Evolutionary conservation across 1,140 invertebrate genomes (phyloP), one percentile per base, ranked within the genome.

Genomic region (Hyposmocoma kahamanoa): DNA sequence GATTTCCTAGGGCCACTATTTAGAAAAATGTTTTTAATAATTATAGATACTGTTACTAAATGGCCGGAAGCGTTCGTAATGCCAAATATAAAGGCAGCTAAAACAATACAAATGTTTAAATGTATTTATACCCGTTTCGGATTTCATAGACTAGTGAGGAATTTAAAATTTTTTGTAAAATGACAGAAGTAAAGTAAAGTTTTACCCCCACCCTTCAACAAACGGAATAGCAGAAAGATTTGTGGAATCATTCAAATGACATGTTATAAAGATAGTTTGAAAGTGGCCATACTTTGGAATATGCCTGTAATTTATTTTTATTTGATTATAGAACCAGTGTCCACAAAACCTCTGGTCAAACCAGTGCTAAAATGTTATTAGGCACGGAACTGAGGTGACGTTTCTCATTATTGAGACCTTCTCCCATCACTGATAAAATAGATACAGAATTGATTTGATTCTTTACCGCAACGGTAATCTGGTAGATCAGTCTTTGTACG

Each of bases 221-320:
- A 76, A 78, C 49, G 72, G 72, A 0, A 57, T 61, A 8, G 70
- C 72, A 0, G 69, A 77, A 51, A 62, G 73, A 17, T 60, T 67
- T 47, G 61, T 73, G 0, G 63, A 61, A 47, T 64, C 57, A 15
- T 67, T 78, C 44, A 77, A 74, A 58, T 47, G 42, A 30, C 24
- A 42, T 45, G 18, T 59, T 6, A 48, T 38, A 55, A 47, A 72
- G 67, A 61, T 57, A 63, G 18, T 21, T n/a, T 13, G 24, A 61
- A 53, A 62, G 68, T 74, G 42, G 50, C 43, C 9, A 48, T 44
- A 13, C 47, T 52, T 11, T 42, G n/a, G 34, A 43, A 19, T 45
- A 46, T 39, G 53, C 57, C 34, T 38, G 42, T 19, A 60, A 60
- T 44, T 50, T 60, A 42, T 57, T 63, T 51, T 41, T 59, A 46